A percentile compares a stretch with the other conserved stretches of the same genome.
Evolutionary conservation across 2,888 invertebrate genomes (phyloP).

Genomic region (Ariolimax columbianus): DNA sequence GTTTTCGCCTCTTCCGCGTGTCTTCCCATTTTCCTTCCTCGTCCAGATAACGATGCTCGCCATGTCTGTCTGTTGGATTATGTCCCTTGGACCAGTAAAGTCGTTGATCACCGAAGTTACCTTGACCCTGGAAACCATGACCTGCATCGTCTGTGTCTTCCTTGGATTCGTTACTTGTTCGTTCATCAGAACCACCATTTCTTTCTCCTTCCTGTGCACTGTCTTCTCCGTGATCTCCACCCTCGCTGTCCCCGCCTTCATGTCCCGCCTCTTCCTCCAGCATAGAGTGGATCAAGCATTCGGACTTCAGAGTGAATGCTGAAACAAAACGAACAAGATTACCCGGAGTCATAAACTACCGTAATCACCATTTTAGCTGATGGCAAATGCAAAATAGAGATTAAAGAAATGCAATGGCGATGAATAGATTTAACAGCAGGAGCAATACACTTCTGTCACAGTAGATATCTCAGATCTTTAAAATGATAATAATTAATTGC

Average conservation of each 20-base stretch:
- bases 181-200: neutral
- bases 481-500: too few relatives aligned
- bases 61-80: neutral
- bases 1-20: slow-evolving; percentile 17
- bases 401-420: too few relatives aligned
- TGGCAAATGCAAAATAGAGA: too few relatives aligned
- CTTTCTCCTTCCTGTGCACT: neutral
- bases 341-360: too few relatives aligned
- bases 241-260: slow-evolving; percentile 23
- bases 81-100: neutral
- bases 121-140: neutral
- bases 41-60: neutral
- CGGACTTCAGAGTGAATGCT: slow-evolving; percentile 33
- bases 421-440: too few relatives aligned
- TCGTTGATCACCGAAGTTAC: neutral
- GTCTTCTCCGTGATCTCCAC: neutral
- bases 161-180: neutral
- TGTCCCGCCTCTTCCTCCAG: neutral
- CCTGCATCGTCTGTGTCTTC: slow-evolving; percentile 14
- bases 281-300: slow-evolving; percentile 9
- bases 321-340: too few relatives aligned
- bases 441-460: too few relatives aligned
- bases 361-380: too few relatives aligned
- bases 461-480: too few relatives aligned
- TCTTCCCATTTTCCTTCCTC: slow-evolving; percentile 47